Evolutionary conservation across 2,888 invertebrate genomes (phyloP).

Genomic region (Polyommatus icarus): DNA sequence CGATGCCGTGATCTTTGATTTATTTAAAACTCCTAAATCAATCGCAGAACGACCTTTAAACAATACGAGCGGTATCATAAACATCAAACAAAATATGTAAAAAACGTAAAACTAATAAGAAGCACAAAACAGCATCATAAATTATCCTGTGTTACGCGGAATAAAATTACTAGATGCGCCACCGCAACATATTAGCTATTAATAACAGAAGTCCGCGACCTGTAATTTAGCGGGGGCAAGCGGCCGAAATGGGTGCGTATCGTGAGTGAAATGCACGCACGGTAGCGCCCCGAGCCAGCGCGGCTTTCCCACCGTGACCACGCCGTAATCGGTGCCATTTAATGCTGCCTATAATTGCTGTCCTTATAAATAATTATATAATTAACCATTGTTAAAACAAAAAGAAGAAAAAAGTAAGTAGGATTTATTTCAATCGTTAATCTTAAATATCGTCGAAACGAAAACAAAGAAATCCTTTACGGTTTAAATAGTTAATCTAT

Average conservation of each 20-base stretch:
- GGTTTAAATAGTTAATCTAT: not conserved
- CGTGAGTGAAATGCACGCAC: slow-evolving; percentile 73
- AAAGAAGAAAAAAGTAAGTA: slow-evolving; percentile 23
- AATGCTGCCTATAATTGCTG: slow-evolving; percentile 42
- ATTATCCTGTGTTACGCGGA: slow-evolving; percentile 44
- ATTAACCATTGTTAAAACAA: slow-evolving; percentile 25
- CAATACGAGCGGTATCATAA: slow-evolving; percentile 39
- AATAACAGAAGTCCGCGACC: slow-evolving; percentile 74
- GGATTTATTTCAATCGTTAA: not conserved
- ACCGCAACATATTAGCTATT: slow-evolving; percentile 50
- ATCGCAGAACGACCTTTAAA: slow-evolving; percentile 2
- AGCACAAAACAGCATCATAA: slow-evolving; percentile 1
- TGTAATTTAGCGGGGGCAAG: slow-evolving; percentile 65
- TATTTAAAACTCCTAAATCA: slow-evolving; percentile 7
- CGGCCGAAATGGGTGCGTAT: slow-evolving; percentile 67
- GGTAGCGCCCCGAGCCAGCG: slow-evolving; percentile 73
- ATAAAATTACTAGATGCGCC: slow-evolving; percentile 55
- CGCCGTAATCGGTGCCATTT: slow-evolving; percentile 42
- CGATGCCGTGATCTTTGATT: not conserved
- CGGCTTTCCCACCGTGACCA: slow-evolving; percentile 66
- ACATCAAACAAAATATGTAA: slow-evolving; percentile 11
- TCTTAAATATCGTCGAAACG: not conserved
- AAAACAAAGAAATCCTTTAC: not conserved
- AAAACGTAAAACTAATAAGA: slow-evolving; percentile 12
- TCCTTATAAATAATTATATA: slow-evolving; percentile 33